Base-by-base conservation (phyloP, 2,113 vertebrate genomes). In the Suricata suricatta region DNA sequence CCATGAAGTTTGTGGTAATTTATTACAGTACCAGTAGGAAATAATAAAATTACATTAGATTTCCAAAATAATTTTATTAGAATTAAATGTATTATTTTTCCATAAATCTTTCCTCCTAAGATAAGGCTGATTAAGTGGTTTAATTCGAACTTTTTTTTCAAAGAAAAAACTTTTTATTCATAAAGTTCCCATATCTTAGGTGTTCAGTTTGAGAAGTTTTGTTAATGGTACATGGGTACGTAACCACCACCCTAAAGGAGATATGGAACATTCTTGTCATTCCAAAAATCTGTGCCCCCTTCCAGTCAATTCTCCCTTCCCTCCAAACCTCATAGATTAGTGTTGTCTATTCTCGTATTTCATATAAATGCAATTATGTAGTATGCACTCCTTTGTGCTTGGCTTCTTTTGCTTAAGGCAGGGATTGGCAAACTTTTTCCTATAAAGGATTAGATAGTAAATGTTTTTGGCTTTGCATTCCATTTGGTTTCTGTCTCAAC, bases 31-130 rank as follows among this genome's bases (percentile, higher is more conserved):
- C 5, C 54, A 76, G 64, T 4, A 90, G n/a, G 71, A 91, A 64
- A 76, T 47, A 47, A 47, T 76, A 47, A 76, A 47, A 76, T 76
- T 76, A 76, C 25, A 31, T 47, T 47, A 16, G 13, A 72, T 92
- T 95, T 93, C n/a, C 29, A 96, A 95, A 82, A 63, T 92, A 44
- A 72, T 52, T 82, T 93, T 81, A 15, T 79, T 71, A 77, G 19
- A 90, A 63, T 84, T 57, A 88, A 77, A 68, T 25, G 71, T 79
- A 93, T 72, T 57, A 52, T 93, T 72, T 7, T 83, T 68, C 29
- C 68, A 29, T 11, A 88, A 85, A 86, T 33, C 7, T 88, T 72
- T 64, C 72, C 7, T 35, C 52, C 47, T 76, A 92, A 47, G 44
- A 63, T 54, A 72, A 93, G 3, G 17, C 25, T 92, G 5, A 8